phyloP scores from a whole-genome alignment of 2,797 vertebrate genomes.

The Naso thynnoides region DNA sequence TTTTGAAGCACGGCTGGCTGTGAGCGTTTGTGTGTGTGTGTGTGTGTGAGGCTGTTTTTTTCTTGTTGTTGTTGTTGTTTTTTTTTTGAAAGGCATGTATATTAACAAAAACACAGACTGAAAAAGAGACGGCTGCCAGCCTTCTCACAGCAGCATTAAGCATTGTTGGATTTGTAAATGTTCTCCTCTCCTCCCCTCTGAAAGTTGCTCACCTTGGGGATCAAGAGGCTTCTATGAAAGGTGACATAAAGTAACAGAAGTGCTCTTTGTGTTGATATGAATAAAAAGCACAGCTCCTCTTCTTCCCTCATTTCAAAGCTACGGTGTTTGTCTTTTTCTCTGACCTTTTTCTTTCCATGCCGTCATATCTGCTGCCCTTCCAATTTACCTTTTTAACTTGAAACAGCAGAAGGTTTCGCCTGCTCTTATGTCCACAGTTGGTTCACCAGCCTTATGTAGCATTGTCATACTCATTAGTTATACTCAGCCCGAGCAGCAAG shows the following conservation, averaged over 20 bases:
- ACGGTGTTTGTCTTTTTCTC: background rate
- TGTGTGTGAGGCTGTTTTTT: background rate
- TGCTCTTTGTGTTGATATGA: slow-evolving; percentile 39
- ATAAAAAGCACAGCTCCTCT: slow-evolving; percentile 46
- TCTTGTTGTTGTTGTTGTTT: too few species aligned
- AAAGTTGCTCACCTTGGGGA: slow-evolving; percentile 67
- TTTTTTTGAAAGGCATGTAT: slow-evolving; percentile 25
- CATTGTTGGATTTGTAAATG: slow-evolving; percentile 61
- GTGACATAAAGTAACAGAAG: slow-evolving; percentile 58
- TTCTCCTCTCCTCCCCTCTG: slow-evolving; percentile 29
- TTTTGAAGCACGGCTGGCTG: slow-evolving; percentile 46
- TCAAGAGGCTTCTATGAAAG: slow-evolving; percentile 67
- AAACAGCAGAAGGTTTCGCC: slow-evolving; percentile 39
- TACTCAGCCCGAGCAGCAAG: slow-evolving; percentile 49
- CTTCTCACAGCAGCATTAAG: slow-evolving; percentile 34
- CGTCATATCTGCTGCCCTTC: slow-evolving; percentile 20
- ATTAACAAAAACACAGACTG: slow-evolving; percentile 44
- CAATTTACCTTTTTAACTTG: slow-evolving; percentile 47
- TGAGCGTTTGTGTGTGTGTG: background rate
- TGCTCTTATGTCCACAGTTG: slow-evolving; percentile 48
- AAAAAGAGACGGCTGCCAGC: slow-evolving; percentile 53
- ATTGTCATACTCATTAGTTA: slow-evolving; percentile 76
- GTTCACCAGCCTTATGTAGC: slow-evolving; percentile 57
- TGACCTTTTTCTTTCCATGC: slow-evolving; percentile 45
- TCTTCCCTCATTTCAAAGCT: slow-evolving; percentile 30